Evolutionary conservation across 2,797 vertebrate genomes (phyloP).

Genomic region (Rhodeus uyekii): DNA sequence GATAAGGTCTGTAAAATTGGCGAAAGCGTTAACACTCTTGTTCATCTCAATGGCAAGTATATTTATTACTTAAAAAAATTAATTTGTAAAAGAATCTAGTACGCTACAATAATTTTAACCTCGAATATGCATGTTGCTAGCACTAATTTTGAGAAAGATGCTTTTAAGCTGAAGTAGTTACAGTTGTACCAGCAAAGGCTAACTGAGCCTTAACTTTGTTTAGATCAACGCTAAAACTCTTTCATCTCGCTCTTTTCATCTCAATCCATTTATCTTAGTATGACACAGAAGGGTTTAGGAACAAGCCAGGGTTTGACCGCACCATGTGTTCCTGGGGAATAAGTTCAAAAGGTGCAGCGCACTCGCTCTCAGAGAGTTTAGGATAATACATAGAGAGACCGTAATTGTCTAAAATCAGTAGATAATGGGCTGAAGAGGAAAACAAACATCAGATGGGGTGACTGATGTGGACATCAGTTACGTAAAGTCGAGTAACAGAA

Average conservation of each 20-base stretch:
- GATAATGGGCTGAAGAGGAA: slow-evolving; percentile 31
- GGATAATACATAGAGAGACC: neutral
- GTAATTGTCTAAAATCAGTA: slow-evolving; percentile 30
- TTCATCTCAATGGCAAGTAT: neutral
- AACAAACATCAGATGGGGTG: slow-evolving; percentile 22
- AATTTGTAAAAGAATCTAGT: neutral
- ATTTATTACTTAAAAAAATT: neutral
- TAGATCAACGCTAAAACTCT: neutral
- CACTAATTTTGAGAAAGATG: neutral
- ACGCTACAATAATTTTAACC: neutral
- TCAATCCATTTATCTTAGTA: slow-evolving; percentile 28
- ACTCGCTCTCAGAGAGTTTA: slow-evolving; percentile 8
- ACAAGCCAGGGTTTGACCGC: neutral
- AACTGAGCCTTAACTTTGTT: neutral
- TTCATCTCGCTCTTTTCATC: slow-evolving; percentile 20
- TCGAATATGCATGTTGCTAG: neutral
- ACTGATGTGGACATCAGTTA: slow-evolving; percentile 16
- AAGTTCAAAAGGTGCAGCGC: neutral
- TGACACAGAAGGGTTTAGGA: slow-evolving; percentile 12
- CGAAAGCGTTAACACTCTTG: neutral
- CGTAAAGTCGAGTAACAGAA: neutral
- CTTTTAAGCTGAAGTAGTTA: neutral
- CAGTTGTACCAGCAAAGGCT: neutral
- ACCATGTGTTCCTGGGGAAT: slow-evolving; percentile 11
- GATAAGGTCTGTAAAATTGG: neutral